Evolutionary conservation across 2,113 vertebrate species (phyloP).

Genomic region (Geothlypis trichas): DNA sequence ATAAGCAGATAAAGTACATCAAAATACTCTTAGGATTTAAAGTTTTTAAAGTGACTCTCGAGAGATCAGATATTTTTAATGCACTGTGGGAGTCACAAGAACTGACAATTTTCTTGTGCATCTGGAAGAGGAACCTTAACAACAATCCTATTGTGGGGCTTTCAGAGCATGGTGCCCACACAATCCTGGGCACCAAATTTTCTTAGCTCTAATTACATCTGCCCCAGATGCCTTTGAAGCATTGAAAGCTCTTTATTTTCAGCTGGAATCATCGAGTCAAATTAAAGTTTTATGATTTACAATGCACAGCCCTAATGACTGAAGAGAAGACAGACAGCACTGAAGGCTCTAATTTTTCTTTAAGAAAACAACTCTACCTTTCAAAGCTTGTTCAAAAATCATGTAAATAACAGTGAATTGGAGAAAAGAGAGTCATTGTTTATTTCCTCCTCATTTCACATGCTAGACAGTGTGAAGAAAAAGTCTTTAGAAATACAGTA

Average conservation of each 20-base stretch:
- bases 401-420: not conserved
- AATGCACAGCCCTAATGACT: not conserved
- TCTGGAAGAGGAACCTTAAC: not conserved
- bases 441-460: not conserved
- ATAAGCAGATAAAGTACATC: not conserved
- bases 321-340: not conserved
- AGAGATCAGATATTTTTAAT: not conserved
- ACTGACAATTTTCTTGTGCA: not conserved
- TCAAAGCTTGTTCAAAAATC: not conserved
- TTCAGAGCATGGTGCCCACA: not conserved
- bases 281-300: not conserved
- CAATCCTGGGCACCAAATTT: not conserved
- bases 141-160: not conserved
- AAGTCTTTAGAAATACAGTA: not conserved
- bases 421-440: not conserved
- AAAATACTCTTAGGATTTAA: not conserved
- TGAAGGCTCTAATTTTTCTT: slow-evolving; percentile 12
- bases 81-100: not conserved
- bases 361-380: slow-evolving; percentile 15
- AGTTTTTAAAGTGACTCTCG: not conserved
- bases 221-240: not conserved
- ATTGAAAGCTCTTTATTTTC: not conserved
- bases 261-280: not conserved
- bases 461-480: not conserved
- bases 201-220: not conserved